These are phyloP conservation scores for Agrypnus murinus DNA, from an alignment of 2,888 invertebrate genomes.

Conservation along the genomic window DNA sequence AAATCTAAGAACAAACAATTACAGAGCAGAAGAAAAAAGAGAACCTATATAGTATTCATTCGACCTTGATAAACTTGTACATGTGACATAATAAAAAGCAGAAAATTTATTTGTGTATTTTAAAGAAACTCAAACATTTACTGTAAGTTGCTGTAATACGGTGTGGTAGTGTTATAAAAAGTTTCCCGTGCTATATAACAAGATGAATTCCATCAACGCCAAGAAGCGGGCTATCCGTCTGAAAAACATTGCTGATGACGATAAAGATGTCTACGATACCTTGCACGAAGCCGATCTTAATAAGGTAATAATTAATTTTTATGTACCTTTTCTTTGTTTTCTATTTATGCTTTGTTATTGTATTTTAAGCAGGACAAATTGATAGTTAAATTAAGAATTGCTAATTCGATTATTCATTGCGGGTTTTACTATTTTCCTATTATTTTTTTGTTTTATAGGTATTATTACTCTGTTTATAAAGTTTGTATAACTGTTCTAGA, in stretches of 20 bases:
- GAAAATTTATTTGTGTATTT: constrained; percentile 1
- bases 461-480: no score
- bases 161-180: no score
- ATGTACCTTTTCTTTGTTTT: background rate
- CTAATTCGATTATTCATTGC: no score
- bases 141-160: background rate
- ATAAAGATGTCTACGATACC: constrained; percentile 56
- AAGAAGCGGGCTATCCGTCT: constrained; percentile 49
- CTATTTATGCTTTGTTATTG: background rate
- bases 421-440: no score
- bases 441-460: no score
- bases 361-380: background rate
- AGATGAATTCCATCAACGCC: background rate
- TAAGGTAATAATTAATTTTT: constrained; percentile 21
- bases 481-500: no score
- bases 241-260: constrained; percentile 52
- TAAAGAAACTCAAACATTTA: constrained; percentile 7
- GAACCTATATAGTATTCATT: no score
- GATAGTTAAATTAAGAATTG: no score
- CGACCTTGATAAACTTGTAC: background rate
- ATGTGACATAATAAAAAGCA: constrained; percentile 10
- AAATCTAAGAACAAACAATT: no score
- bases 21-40: no score
- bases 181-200: background rate
- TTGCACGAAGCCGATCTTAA: constrained; percentile 36